Base-by-base conservation (phyloP, 1,140 invertebrate species). In the Augochlora pura region DNA sequence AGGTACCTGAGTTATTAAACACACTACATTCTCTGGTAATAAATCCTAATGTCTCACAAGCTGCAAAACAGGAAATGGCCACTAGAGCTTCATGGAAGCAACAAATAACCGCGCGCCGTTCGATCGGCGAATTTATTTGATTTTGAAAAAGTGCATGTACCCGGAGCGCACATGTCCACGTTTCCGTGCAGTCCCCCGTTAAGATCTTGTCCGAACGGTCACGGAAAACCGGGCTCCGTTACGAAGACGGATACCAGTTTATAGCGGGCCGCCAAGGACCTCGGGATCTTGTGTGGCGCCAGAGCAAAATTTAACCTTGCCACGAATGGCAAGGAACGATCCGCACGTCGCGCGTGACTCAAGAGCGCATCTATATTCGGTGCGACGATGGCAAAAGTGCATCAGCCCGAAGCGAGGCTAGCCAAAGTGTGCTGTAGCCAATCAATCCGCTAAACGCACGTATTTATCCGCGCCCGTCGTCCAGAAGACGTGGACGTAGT, bases 391-490 rank as follows among this genome's bases (percentile, higher is more conserved):
- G 80, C 72, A 82, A 82, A 81, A 76, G 79, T 81, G 71, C 75
- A 73, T 57, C 76, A 71, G 60, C 57, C 74, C 63, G 85, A 75
- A 68, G 78, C 71, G 70, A 75, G 72, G 54, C 79, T 84, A 87
- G 89, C 91, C 90, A 90, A 90, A 90, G 79, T 84, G 79, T 72
- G 77, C 82, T 90, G 87, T 91, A 91, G 79, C 86, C 88, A 80
- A 91, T 91, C 89, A 89, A 87, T 89, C 86, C 81, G 80, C 70
- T 87, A 87, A 88, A 88, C 78, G 80, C 80, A 85, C 84, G 84
- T 88, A 87, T 90, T 88, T 87, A 88, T 90, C 77, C 87, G 84
- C 46, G 77, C 80, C 80, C 76, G 85, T 78, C 84, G 75, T 39
- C 42, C 73, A 60, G 75, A 68, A 74, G 81, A 78, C 60, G 68